Evolutionary conservation across 1,140 invertebrate genomes (phyloP), one percentile per base, ranked within the genome.

Genomic region (Drosophila murphyi): DNA sequence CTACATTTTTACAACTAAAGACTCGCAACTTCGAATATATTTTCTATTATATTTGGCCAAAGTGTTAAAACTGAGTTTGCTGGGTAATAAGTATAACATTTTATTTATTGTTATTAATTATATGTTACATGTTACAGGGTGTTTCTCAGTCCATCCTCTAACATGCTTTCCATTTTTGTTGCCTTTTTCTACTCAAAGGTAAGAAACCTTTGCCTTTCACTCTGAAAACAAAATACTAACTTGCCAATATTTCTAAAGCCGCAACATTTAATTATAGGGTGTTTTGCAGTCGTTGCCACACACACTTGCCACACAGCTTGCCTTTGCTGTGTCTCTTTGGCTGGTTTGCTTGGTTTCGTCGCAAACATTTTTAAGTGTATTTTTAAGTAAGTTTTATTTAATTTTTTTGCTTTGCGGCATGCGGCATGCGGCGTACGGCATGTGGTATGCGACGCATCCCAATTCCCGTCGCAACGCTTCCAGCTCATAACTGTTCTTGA

Each of bases 401-500:
- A 10, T 41, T 41, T 41, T 43, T n/a, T 5, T 37, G 35, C 7
- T 41, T 41, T 10, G 39, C 10, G 39, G 39, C 57, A 68, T 55
- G 61, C 29, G 70, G 73, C 73, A 76, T 77, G 81, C 61, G 73
- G 81, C 78, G 1, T 20, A 10, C n/a, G 39, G 39, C 57, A 68
- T 55, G 61, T 32, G 70, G 73, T 69, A 76, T 77, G 81, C 61
- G 73, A 77, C 78, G 77, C 68, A 86, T 86, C 81, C 78, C 73
- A 85, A 86, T 72, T 62, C 56, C 73, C 47, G 75, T 56, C 60
- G 12, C 45, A 56, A 51, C 64, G 71, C 82, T 86, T 76, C 71
- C 65, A 83, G 83, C 83, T 88, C 83, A 88, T 88, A 88, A 88
- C 83, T 89, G 83, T 88, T 88, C 85, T 89, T 88, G 83, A 88